Conservation (phyloP, 2,888 invertebrate species). For the Labia minor region DNA sequence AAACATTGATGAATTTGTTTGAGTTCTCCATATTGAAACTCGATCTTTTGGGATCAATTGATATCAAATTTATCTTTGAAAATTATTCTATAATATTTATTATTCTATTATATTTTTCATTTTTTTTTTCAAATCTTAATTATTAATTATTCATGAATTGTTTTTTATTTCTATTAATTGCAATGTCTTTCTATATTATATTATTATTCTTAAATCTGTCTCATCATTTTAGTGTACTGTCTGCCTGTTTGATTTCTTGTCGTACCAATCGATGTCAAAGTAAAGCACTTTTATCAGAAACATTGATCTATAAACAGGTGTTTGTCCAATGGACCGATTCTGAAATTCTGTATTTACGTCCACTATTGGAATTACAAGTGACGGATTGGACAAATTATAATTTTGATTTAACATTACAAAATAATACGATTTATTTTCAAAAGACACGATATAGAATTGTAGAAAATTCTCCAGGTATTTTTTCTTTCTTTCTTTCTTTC, state of each 20-base stretch:
- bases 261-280: neutral
- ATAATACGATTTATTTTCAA: neutral
- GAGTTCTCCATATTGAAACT: no score
- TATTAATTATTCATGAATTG: neutral
- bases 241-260: neutral
- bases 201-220: no score
- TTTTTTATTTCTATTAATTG: conserved; percentile 27
- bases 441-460: neutral
- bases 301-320: neutral
- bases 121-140: no score
- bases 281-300: neutral
- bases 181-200: no score
- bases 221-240: neutral
- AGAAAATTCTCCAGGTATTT: conserved; percentile 3
- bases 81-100: no score
- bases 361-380: conserved; percentile 26
- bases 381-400: conserved; percentile 22
- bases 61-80: no score
- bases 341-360: conserved; percentile 17
- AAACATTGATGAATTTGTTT: no score
- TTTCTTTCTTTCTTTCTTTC: no score
- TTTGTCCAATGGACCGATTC: neutral
- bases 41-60: no score
- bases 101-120: no score
- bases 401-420: neutral